Evolutionary conservation across 2,797 vertebrate species (phyloP), one percentile per base, ranked within the genome.

Genomic region (Psittacula derbiana): DNA sequence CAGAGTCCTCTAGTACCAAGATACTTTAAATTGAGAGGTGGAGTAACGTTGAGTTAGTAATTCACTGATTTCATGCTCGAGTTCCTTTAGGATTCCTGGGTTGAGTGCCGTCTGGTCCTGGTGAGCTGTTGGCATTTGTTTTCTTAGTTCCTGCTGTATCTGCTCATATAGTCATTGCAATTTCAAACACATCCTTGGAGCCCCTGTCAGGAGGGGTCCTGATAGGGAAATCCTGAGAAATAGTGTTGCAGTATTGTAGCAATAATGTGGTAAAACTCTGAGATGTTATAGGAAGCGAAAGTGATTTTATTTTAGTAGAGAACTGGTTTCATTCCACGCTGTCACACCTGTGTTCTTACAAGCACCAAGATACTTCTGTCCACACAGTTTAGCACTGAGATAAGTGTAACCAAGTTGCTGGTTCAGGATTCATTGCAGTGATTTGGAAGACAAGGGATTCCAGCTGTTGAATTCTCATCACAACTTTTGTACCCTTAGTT

Each of bases 21-120:
- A 18, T 72, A 60, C 33, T 91, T 84, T 66, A 94, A 94, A 92
- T 82, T 92, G 91, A 89, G 86, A 94, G 18, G 64, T 92, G 50
- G 43, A 53, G 75, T 78, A 62, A 78, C 0, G 0, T 86, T 60
- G 52, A 88, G 89, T 53, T 85, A 64, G 44, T 93, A 95, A 93
- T 88, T 85, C 81, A 41, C 14, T 0, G 3, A 91, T 96, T 96
- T 94, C 79, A 91, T 78, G 79, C 79, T 67, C 60, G 75, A 93
- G 57, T 82, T 85, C 49, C 41, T 80, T 64, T 27, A 16, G 38
- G 75, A 61, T 80, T 79, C 75, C 79, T 88, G 79, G 8, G 40
- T 72, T 81, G 66, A 50, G 41, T 57, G 44, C 88, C n/a, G 1
- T 93, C 94, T 96, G 89, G 74, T 86, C 72, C 67, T 6, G 12